A percentile compares a stretch with the other conserved stretches of the same genome.
Evolutionary conservation across 1,140 invertebrate species (phyloP).

Genomic region (Cardiocondyla obscurior): DNA sequence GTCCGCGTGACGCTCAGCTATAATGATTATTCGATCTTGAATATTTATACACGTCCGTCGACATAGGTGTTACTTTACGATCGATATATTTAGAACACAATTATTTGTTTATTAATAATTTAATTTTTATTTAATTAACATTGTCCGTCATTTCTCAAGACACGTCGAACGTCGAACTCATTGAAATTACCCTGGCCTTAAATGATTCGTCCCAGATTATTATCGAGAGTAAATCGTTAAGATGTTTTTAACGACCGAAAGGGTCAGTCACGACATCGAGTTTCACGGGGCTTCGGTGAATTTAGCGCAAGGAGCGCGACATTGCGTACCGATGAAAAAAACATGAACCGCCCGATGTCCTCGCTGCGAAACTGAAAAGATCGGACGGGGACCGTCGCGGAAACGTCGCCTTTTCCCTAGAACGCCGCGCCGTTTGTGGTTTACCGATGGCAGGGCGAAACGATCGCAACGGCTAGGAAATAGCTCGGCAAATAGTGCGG

Average conservation of each 20-base stretch:
- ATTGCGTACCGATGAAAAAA: neutral
- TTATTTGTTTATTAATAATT: neutral
- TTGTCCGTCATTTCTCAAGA: neutral
- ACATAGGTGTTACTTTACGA: neutral
- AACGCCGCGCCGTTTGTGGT: constrained; percentile 63
- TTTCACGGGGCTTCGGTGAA: neutral
- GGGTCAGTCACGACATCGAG: constrained; percentile 13
- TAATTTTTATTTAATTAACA: constrained; percentile 4
- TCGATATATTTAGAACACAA: neutral
- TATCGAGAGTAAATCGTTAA: neutral
- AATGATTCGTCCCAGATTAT: neutral
- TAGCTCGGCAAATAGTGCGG: constrained; percentile 68
- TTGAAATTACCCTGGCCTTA: too few species aligned
- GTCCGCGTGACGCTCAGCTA: neutral
- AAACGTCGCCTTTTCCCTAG: constrained; percentile 62
- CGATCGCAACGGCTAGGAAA: constrained; percentile 66
- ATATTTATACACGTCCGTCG: neutral
- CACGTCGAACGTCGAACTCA: neutral
- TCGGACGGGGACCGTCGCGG: neutral
- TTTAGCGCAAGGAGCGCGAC: constrained; percentile 7
- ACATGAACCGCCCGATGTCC: neutral
- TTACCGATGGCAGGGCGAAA: constrained; percentile 68
- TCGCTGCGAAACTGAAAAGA: neutral
- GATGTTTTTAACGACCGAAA: neutral
- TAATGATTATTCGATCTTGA: neutral